Evolutionary conservation across 2,797 vertebrate species (phyloP), one percentile per base, ranked within the genome.

Genomic region (Hemitrygon akajei): DNA sequence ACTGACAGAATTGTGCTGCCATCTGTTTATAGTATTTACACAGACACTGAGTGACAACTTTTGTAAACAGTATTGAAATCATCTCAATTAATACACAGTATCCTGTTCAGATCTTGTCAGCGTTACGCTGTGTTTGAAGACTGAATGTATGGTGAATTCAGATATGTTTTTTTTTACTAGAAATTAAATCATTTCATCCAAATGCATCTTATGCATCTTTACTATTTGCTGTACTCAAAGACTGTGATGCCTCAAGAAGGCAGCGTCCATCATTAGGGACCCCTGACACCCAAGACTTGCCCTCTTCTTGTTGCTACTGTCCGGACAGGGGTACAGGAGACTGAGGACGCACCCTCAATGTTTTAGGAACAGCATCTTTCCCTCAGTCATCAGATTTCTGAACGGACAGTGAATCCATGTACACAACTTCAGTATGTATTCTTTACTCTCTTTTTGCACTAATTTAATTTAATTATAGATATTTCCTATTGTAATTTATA

Each of bases 1-100:
- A 18, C 25, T 76, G 37, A 56, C 71, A 30, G 47, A n/a, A 89
- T 89, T 89, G 60, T 89, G 34, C 16, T 69, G 60, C 63, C 69
- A 60, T 37, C 14, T 37, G 12, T 76, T 75, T 75, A 75, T 75
- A 56, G 11, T 76, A 76, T 27, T 76, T 75, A 30, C 40, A 56
- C 11, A 93, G 91, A 93, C 66, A 76, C 27, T 93, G 91, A 93
- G 30, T 76, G 71, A 75, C 91, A 76, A 40, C n/a, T 75, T 93
- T 22, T 75, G 91, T 93, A 93, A 93, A 93, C 91, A 71, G 40
- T 27, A 75, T 40, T 93, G 91, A 75, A 73, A 93, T 93, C 25
- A 58, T 30, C 91, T 75, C 91, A 76, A 76, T 93, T 93, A 93
- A 93, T 56, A 93, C 25, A 34, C 18, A 58, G 37, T n/a, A 75